phyloP scores from a whole-genome alignment of 2,797 vertebrate species.

The Lates japonicus region DNA sequence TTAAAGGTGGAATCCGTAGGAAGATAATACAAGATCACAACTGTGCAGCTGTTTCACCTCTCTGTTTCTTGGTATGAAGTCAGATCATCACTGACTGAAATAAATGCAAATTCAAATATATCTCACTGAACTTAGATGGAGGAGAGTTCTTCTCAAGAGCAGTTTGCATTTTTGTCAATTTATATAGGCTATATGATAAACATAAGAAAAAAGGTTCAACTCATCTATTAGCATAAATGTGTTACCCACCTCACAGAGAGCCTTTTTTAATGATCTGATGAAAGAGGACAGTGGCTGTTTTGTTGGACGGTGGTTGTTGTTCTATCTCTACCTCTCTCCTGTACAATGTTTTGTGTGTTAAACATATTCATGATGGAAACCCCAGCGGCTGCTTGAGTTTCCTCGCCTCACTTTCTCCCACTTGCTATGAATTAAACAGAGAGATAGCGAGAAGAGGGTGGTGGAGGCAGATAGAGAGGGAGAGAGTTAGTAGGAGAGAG shows the following conservation, averaged over 20 bases:
- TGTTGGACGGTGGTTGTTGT: slow-evolving; percentile 53
- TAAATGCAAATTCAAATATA: not conserved
- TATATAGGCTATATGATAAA: not conserved
- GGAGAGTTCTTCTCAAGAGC: not conserved
- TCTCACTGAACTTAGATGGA: not conserved
- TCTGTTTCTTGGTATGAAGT: not conserved
- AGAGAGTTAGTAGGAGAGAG: slow-evolving; percentile 54
- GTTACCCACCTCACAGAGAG: not conserved
- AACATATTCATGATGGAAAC: slow-evolving; percentile 86
- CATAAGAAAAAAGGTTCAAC: not conserved
- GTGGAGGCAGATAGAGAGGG: slow-evolving; percentile 71
- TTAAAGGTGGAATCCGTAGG: not conserved
- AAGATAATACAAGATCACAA: not conserved
- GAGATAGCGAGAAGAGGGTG: slow-evolving; percentile 76
- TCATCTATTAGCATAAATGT: slow-evolving; percentile 5
- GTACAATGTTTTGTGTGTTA: slow-evolving; percentile 72
- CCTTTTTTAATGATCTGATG: slow-evolving; percentile 37
- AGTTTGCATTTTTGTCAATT: not conserved
- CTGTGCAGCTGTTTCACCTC: not conserved
- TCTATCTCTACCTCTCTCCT: slow-evolving; percentile 37
- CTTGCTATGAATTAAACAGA: slow-evolving; percentile 90
- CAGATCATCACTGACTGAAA: not conserved
- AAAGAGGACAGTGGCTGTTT: slow-evolving; percentile 38
- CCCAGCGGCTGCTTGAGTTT: slow-evolving; percentile 61
- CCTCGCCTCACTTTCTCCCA: slow-evolving; percentile 77